Percentiles rank a stretch among this genome's conserved stretches.
phyloP scores from a whole-genome alignment of 2,113 vertebrate genomes.

The Pachyramphus minor region DNA sequence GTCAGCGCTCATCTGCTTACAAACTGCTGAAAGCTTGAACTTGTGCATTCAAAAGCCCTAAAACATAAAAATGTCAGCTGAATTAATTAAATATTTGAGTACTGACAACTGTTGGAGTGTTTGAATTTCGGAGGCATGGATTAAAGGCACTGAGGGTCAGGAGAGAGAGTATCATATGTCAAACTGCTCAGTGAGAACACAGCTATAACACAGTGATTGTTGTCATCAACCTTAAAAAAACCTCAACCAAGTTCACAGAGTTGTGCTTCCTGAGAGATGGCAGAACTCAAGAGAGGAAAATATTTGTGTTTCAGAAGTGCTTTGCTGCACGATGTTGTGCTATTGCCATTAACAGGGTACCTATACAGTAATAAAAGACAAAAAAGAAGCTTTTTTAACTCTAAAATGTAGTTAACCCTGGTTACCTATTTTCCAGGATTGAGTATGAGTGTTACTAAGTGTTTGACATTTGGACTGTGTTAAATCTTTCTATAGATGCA shows the following conservation, averaged over 20 bases:
- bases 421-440: not conserved
- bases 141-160: not conserved
- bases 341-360: not conserved
- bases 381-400: not conserved
- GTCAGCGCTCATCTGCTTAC: conserved; percentile 33
- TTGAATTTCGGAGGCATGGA: not conserved
- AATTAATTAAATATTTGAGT: conserved; percentile 62
- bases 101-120: conserved; percentile 34
- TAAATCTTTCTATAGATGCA: not conserved
- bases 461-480: not conserved
- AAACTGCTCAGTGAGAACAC: not conserved
- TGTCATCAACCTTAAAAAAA: not conserved
- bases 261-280: not conserved
- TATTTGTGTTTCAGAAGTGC: not conserved
- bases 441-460: not conserved
- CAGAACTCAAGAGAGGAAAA: not conserved
- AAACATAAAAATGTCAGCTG: conserved; percentile 51
- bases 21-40: conserved; percentile 45
- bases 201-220: not conserved
- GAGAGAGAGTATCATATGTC: conserved; percentile 39
- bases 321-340: not conserved
- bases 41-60: conserved; percentile 25
- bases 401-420: not conserved
- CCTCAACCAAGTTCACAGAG: not conserved
- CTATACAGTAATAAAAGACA: not conserved